Evolutionary conservation across 2,888 invertebrate genomes (phyloP).

Genomic region (Dinocampus coccinellae): DNA sequence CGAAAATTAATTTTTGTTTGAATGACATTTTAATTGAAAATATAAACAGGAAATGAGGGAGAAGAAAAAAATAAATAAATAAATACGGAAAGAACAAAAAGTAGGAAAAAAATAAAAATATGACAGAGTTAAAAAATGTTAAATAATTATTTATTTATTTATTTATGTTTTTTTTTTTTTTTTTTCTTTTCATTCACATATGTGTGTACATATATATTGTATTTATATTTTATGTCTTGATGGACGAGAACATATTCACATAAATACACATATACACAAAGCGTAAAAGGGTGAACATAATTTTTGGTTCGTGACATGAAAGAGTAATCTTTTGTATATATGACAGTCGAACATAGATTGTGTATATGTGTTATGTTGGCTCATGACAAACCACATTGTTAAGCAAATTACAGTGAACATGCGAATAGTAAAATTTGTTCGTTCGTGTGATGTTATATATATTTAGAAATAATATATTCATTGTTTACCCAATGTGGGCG

Average conservation of each 20-base stretch:
- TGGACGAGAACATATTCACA: slow-evolving; percentile 4
- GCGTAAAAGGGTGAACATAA: not conserved
- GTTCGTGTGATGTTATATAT: no score
- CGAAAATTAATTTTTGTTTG: no score
- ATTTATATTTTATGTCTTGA: not conserved
- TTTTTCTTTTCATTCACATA: no score
- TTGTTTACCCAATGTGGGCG: not conserved
- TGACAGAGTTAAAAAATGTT: no score
- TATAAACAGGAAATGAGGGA: no score
- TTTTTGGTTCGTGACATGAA: not conserved
- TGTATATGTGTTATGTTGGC: slow-evolving; percentile 4
- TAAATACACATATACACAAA: not conserved
- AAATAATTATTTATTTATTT: not conserved
- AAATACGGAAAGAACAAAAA: no score
- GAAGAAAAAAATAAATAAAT: no score
- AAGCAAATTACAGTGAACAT: slow-evolving; percentile 3
- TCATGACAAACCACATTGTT: not conserved
- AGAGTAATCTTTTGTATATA: not conserved
- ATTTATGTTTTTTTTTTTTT: not conserved
- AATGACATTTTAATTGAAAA: no score
- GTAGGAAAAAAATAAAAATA: no score
- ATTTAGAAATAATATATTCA: not conserved
- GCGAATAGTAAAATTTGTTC: not conserved
- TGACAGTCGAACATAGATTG: not conserved
- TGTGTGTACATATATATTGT: no score